These are phyloP conservation scores for Grapholita molesta DNA, from an alignment of 1,140 invertebrate species.

Conservation along the genomic window DNA sequence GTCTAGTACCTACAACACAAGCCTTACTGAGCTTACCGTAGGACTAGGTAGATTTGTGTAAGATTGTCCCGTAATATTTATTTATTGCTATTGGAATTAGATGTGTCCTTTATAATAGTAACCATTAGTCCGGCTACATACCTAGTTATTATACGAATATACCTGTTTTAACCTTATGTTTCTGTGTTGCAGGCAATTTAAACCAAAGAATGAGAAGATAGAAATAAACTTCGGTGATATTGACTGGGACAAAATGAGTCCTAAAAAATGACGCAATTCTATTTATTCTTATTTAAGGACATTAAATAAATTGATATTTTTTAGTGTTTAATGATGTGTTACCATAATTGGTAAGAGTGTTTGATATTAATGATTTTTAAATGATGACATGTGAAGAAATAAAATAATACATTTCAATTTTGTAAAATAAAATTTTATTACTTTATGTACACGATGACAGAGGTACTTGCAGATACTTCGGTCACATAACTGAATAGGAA, in stretches of 20 bases:
- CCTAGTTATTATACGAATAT: too few relatives aligned
- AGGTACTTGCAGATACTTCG: conserved; percentile 62
- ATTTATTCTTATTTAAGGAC: conserved; percentile 1
- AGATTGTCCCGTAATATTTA: too few relatives aligned
- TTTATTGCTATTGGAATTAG: background rate
- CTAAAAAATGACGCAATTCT: conserved; percentile 28
- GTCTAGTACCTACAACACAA: too few relatives aligned
- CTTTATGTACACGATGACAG: conserved; percentile 69
- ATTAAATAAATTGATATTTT: conserved; percentile 4
- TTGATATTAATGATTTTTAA: conserved; percentile 32
- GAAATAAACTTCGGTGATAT: conserved; percentile 81
- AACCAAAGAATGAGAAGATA: conserved; percentile 80
- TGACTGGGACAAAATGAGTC: conserved; percentile 33
- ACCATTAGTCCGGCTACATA: background rate
- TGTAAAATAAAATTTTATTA: conserved; percentile 76
- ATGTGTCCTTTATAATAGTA: too few relatives aligned
- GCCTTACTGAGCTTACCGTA: too few relatives aligned
- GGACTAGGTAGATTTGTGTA: too few relatives aligned
- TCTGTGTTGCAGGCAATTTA: conserved; percentile 81
- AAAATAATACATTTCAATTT: conserved; percentile 51
- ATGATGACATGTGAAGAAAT: conserved; percentile 32
- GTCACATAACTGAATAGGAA: conserved; percentile 52
- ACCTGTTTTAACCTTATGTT: background rate
- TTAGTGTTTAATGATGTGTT: conserved; percentile 5
- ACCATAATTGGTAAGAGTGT: conserved; percentile 18